Base-by-base conservation (phyloP, 2,797 vertebrate species). In the Pseudomugil tenellus region DNA sequence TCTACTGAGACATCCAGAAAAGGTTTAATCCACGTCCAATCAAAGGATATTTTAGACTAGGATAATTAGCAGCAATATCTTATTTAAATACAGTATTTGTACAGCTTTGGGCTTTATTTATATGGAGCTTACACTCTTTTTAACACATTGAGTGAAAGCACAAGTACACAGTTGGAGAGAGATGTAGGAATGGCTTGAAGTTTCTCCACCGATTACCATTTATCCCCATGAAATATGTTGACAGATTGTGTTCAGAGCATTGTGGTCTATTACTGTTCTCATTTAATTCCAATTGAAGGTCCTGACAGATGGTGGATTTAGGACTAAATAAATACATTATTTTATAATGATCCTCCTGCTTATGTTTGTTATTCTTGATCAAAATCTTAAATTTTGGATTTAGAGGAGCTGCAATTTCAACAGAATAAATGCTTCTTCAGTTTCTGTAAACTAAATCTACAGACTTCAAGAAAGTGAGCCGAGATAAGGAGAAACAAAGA, bases 401-500 rank as follows among this genome's bases (percentile, higher is more conserved):
- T 19, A n/a, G 41, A 19, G 19, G 41, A 1, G 19, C 41, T 46
- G 75, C 63, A 37, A 19, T 26, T n/a, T 43, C 63, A 68, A 63
- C 57, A 49, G 11, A 34, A 54, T 17, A 4, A 28, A 14, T 75
- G 70, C 35, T 61, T 3, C 52, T 7, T 17, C 41, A 11, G 16
- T 37, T 51, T 70, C 39, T 79, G 34, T 41, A 29, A 56, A 23
- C 61, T 34, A 52, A 39, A 17, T 74, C 51, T 16, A 1, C 49
- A 46, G 19, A 60, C 43, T 53, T 58, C 0, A 26, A 29, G 32
- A 62, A 14, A 25, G 29, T 21, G 1, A 21, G 19, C 21, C 8
- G 58, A 41, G 51, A 68, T 23, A 62, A 49, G 29, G 39, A 41
- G 31, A 39, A 41, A 46, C 55, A 23, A 37, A 63, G 49, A 66